phyloP scores from a whole-genome alignment of 92 coral and sea anemone species.

The Phymanthus crucifer region DNA sequence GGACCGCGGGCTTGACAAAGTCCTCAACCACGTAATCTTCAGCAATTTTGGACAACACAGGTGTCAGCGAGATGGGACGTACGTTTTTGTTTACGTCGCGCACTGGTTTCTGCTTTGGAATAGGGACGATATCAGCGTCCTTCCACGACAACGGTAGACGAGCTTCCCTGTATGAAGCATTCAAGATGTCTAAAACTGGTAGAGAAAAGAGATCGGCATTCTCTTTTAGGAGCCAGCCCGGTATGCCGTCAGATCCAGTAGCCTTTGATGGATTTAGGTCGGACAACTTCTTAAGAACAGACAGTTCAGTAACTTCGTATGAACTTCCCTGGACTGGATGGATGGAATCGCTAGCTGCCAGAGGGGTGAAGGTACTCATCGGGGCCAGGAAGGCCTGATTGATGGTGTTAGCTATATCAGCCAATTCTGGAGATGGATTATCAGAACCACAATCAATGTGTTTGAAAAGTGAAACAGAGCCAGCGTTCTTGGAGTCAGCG shows the following conservation, averaged over 20 bases:
- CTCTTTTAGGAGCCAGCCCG: slow-evolving; percentile 25
- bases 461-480: slow-evolving; percentile 15
- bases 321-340: background rate
- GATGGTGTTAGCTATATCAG: slow-evolving; percentile 31
- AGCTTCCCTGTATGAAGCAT: slow-evolving; percentile 13
- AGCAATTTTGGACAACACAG: slow-evolving; percentile 27
- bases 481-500: slow-evolving; percentile 27
- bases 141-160: slow-evolving; percentile 26
- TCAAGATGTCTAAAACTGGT: slow-evolving; percentile 24
- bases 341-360: background rate
- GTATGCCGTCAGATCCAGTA: slow-evolving; percentile 28
- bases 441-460: slow-evolving; percentile 28
- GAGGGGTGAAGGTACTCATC: slow-evolving; percentile 37
- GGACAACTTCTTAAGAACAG: slow-evolving; percentile 10
- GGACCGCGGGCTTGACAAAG: slow-evolving; percentile 21
- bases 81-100: slow-evolving; percentile 13
- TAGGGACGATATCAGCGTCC: slow-evolving; percentile 17
- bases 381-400: slow-evolving; percentile 48
- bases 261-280: slow-evolving; percentile 30
- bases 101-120: slow-evolving; percentile 31
- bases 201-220: slow-evolving; percentile 21
- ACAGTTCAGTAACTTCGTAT: slow-evolving; percentile 8
- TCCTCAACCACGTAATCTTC: slow-evolving; percentile 29
- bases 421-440: too few relatives aligned
- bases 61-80: slow-evolving; percentile 39